Conservation (phyloP, 2,888 invertebrate genomes). For the Bombylius discolor region DNA sequence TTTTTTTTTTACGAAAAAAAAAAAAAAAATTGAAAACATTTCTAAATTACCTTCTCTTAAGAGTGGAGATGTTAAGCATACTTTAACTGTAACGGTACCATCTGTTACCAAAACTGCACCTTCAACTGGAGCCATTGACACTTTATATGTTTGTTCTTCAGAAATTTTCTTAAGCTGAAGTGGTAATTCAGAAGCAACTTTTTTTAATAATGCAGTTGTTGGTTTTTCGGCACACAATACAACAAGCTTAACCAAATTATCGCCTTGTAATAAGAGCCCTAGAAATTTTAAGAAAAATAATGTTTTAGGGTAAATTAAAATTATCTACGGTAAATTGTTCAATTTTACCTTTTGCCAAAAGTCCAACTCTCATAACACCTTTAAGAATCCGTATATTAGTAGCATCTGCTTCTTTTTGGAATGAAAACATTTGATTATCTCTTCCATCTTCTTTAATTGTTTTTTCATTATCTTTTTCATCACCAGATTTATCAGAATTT, state of each 20-base stretch:
- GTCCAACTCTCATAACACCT: constrained; percentile 94
- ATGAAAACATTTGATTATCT: constrained; percentile 66
- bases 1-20: not conserved
- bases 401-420: constrained; percentile 52
- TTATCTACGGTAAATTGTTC: not conserved
- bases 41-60: constrained; percentile 60
- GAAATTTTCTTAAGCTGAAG: constrained; percentile 60
- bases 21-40: constrained; percentile 1
- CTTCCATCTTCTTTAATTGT: constrained; percentile 56
- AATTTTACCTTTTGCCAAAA: constrained; percentile 54
- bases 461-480: constrained; percentile 35
- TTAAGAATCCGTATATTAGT: constrained; percentile 63
- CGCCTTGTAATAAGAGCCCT: constrained; percentile 79
- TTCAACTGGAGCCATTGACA: constrained; percentile 71
- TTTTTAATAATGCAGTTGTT: constrained; percentile 71
- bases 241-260: constrained; percentile 80
- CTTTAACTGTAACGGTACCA: constrained; percentile 64
- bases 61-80: constrained; percentile 84
- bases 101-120: constrained; percentile 76
- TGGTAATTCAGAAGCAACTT: constrained; percentile 75
- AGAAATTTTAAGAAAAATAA: constrained; percentile 23
- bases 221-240: constrained; percentile 93
- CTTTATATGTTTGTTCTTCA: constrained; percentile 65
- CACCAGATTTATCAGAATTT: constrained; percentile 30
- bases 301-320: not conserved